A percentile compares a stretch with the other conserved stretches of the same genome.
These are phyloP conservation scores for Muscidifurax raptorellus DNA, from an alignment of 1,140 invertebrate genomes.

Conservation along the genomic window DNA sequence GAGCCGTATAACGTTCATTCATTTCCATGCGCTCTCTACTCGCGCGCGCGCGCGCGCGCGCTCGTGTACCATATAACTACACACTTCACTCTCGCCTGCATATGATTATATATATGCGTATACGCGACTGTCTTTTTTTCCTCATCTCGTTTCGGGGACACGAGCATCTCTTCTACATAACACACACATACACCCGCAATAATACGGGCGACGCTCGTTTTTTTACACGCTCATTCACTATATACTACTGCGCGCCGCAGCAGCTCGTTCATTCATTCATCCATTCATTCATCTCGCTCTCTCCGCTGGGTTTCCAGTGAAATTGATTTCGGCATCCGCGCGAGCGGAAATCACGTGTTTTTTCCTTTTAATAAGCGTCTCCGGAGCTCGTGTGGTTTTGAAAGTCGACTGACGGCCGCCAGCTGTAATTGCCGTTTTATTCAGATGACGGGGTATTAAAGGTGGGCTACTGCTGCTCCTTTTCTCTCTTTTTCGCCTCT, in stretches of 20 bases:
- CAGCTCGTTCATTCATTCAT: not conserved
- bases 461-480: not conserved
- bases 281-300: constrained; percentile 19
- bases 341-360: not conserved
- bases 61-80: not conserved
- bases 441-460: constrained; percentile 26
- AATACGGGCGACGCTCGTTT: not conserved
- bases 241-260: too few species aligned
- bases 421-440: constrained; percentile 29
- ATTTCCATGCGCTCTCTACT: constrained; percentile 13
- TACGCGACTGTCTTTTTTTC: not conserved
- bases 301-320: not conserved
- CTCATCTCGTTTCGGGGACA: constrained; percentile 4
- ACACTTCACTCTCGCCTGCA: too few species aligned
- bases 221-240: not conserved
- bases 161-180: not conserved
- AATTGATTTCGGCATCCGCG: constrained; percentile 27
- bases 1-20: constrained; percentile 17
- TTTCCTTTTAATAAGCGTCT: constrained; percentile 12
- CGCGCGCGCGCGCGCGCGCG: not conserved
- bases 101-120: too few species aligned
- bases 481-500: not conserved
- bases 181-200: too few species aligned
- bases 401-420: not conserved
- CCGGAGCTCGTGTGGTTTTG: not conserved